phyloP scores from a whole-genome alignment of 2,797 vertebrate species.

The Sciurus carolinensis region DNA sequence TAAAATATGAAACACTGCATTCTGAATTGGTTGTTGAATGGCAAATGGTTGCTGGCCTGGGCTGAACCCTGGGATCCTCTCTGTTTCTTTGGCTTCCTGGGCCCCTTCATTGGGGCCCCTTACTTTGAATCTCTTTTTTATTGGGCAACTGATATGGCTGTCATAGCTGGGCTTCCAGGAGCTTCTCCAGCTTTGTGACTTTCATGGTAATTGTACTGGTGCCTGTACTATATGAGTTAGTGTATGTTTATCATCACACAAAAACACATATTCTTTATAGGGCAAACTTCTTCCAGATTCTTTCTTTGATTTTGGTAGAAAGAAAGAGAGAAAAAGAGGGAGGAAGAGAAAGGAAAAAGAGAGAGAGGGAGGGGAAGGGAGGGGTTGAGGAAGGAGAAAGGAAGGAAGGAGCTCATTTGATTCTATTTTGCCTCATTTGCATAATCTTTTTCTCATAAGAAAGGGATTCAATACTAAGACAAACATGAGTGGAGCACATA shows the following conservation, averaged over 20 bases:
- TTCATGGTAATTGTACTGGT: neutral
- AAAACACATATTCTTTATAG: neutral
- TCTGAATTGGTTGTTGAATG: neutral
- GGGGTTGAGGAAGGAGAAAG: too few species aligned
- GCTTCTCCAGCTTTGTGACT: neutral
- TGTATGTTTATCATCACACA: neutral
- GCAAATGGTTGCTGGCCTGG: neutral
- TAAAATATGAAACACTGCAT: neutral
- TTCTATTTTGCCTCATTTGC: constrained; percentile 9
- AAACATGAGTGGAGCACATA: neutral
- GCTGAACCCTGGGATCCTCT: neutral
- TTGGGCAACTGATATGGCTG: neutral
- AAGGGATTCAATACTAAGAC: neutral
- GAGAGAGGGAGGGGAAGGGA: too few species aligned
- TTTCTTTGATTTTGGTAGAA: neutral
- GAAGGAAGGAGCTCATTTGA: neutral
- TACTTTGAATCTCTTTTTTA: neutral
- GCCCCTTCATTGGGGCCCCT: neutral
- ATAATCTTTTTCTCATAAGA: neutral
- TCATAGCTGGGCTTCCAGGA: neutral
- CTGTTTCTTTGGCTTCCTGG: neutral
- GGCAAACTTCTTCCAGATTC: neutral
- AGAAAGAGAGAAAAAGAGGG: too few species aligned
- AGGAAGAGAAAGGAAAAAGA: too few species aligned
- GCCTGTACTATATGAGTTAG: neutral